Conservation (phyloP, 2,113 vertebrate genomes). For the Sebastes fasciatus region DNA sequence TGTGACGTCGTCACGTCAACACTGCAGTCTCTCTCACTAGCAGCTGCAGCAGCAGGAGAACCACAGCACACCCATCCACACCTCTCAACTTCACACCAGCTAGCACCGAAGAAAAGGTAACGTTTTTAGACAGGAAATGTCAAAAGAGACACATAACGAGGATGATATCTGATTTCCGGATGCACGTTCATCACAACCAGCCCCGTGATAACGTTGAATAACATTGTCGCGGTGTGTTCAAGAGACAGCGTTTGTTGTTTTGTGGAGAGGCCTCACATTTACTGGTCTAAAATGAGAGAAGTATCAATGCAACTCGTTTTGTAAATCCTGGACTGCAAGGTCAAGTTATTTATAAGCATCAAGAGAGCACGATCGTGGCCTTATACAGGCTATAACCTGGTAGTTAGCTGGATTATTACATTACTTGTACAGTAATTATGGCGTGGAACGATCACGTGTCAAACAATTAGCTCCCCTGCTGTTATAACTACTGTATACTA, state of each 20-base stretch:
- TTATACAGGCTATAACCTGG: background rate
- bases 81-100: conserved; percentile 35
- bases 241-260: conserved; percentile 1
- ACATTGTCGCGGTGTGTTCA: conserved; percentile 21
- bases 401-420: background rate
- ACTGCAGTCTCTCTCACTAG: conserved; percentile 73
- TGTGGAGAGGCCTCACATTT: conserved; percentile 37
- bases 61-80: conserved; percentile 57
- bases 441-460: background rate
- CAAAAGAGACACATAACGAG: background rate
- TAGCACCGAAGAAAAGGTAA: conserved; percentile 76
- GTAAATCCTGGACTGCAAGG: background rate
- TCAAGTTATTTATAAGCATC: background rate
- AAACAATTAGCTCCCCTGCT: background rate
- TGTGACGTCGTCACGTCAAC: conserved; percentile 66
- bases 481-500: background rate
- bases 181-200: background rate
- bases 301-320: background rate
- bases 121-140: background rate
- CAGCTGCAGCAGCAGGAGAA: conserved; percentile 57
- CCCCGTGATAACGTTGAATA: background rate
- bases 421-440: background rate
- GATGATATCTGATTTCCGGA: background rate
- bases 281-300: background rate
- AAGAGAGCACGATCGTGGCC: background rate